Base-by-base conservation (phyloP, 2,888 invertebrate genomes). In the Apotomis turbidana region DNA sequence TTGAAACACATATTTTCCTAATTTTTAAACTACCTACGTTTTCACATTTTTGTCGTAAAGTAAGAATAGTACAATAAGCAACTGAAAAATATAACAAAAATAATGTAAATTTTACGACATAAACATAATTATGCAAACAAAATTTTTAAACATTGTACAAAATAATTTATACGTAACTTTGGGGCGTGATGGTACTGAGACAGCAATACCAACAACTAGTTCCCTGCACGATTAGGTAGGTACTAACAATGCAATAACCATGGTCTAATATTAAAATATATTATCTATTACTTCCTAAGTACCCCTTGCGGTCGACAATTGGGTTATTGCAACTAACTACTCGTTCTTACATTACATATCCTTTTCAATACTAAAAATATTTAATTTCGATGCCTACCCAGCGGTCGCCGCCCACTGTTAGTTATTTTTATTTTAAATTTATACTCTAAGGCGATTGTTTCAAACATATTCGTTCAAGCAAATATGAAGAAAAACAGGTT, bases 1-100 rank as follows among this genome's bases (percentile, higher is more conserved):
- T 80, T 90, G 86, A 91, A 91, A 93, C 91, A 93, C 90, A 90
- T 91, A 89, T 86, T 89, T 90, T 87, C 83, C 85, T 82, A 89
- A 91, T 90, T 85, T 87, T 85, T 85, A 88, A 66, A 81, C 84
- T 81, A 85, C 77, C 84, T 81, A 85, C 77, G 81, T 84, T 77
- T 90, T 90, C 90, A 90, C 87, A 87, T 87, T 87, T 81, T 82
- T 81, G 84, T 89, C 86, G 82, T 86, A 87, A 82, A 82, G 79
- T 83, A 81, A 77, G 83, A 80, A 82, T 87, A 85, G 86, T 86
- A 89, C 85, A 89, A 84, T 87, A 90, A 90, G 89, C 91, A 90
- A 90, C 85, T 87, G 85, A 89, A 88, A 85, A 86, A 86, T 84
- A 83, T 86, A 90, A 91, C 87, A 87, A 87, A 64, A 86, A 87